These are phyloP conservation scores for Dermochelys coriacea DNA, from an alignment of 2,797 vertebrate genomes.

Conservation along the genomic window DNA sequence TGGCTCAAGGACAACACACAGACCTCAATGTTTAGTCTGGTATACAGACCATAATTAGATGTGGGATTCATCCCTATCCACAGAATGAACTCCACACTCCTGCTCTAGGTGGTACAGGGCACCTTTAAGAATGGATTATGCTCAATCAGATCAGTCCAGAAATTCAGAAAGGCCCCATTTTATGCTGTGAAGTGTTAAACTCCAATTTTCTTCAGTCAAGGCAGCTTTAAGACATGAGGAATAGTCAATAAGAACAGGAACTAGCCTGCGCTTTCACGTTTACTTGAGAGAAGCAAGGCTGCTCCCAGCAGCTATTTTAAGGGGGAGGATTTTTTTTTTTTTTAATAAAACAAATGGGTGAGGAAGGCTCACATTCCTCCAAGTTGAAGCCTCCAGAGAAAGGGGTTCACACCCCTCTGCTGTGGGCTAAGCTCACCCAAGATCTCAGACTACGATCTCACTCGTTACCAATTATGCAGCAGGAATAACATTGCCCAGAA, in stretches of 20 bases:
- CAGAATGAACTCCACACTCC: not conserved
- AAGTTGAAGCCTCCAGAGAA: not conserved
- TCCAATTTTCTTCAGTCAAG: fast-evolving
- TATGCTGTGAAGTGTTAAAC: not conserved
- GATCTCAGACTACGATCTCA: conserved; percentile 64
- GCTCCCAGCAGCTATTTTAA: not conserved
- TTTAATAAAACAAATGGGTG: not conserved
- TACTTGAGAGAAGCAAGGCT: not conserved
- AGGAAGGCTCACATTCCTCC: not conserved
- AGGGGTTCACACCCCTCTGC: not conserved
- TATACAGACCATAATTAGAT: no score
- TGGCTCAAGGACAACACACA: not conserved
- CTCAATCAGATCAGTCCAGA: not conserved
- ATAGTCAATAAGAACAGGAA: not conserved
- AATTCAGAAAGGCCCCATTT: not conserved
- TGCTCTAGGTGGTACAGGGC: fast-evolving
- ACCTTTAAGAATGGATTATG: fast-evolving
- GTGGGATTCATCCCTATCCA: no score
- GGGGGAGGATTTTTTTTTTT: not conserved
- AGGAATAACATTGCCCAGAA: conserved; percentile 36
- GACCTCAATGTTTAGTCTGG: not conserved
- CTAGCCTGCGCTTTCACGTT: not conserved
- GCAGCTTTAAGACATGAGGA: not conserved
- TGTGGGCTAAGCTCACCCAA: not conserved
- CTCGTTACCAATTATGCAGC: not conserved